Evolutionary conservation across 2,113 vertebrate genomes (phyloP), one percentile per base, ranked within the genome.

Genomic region (Psilopogon haemacephalus): DNA sequence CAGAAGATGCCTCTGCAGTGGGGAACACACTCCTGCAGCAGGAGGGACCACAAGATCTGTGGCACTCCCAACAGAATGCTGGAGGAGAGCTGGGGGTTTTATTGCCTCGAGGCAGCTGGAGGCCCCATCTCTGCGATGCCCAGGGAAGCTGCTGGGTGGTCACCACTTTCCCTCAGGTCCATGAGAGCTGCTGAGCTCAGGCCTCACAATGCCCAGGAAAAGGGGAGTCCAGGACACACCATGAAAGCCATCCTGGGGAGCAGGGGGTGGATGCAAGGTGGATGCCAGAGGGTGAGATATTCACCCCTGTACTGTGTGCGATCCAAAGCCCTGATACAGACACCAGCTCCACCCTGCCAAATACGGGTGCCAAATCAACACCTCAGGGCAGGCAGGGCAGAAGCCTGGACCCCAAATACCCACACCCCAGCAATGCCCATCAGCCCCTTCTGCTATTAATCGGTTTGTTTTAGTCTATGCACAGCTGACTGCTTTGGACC

Each of bases 381-480:
- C 20, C 14, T 18, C 6, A 3, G 68, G 16, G 12, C 32, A 40
- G 30, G 54, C 52, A 28, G 54, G 59, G 10, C 15, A 42, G 20
- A 65, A 54, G 0, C 9, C 88, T 67, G 42, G 8, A 5, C 8
- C 52, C 65, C 69, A 48, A 72, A 27, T 37, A 37, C 35, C 68
- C 1, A 1, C 5, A 30, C 18, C 1, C 38, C 0, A 0, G 15
- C 77, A 62, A 84, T 58, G 94, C 78, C 76, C 68, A 84, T 65
- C 93, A 84, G 90, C 84, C 89, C 74, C 56, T 27, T 55, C 75
- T 68, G 91, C 91, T 69, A 52, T 93, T 94, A 96, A 97, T 94
- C 90, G 88, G 91, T 97, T 96, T 96, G 95, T 85, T 77, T 91
- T 88, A 6, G 27, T 96, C 95, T 95, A 95, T 93, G 97, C 97